Conservation (phyloP, 1,140 invertebrate species). For the Globodera rostochiensis region DNA sequence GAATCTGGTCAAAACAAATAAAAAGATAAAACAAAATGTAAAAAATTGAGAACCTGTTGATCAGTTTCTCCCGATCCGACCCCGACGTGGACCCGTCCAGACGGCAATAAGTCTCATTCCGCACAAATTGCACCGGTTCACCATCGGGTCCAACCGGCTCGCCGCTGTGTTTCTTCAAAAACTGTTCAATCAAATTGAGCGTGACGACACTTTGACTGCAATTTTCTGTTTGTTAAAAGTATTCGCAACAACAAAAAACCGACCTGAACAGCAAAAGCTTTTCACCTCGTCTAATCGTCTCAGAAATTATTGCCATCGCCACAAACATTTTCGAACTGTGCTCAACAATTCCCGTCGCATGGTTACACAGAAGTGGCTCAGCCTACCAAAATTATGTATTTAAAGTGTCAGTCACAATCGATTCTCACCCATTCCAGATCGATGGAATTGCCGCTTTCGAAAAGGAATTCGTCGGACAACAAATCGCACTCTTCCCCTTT, state of each 20-base stretch:
- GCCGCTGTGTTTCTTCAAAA: constrained; percentile 80
- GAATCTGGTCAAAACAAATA: constrained; percentile 71
- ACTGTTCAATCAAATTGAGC: constrained; percentile 93
- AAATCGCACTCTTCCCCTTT: constrained; percentile 1
- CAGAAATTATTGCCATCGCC: constrained; percentile 87
- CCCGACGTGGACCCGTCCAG: constrained; percentile 93
- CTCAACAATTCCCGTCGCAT: constrained; percentile 72
- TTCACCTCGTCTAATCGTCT: constrained; percentile 83
- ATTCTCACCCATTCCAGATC: constrained; percentile 34
- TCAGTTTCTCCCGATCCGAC: constrained; percentile 88
- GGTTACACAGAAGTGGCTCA: constrained; percentile 18
- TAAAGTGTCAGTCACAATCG: background rate
- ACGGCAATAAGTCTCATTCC: constrained; percentile 88
- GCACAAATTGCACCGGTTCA: constrained; percentile 75
- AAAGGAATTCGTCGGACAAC: constrained; percentile 15
- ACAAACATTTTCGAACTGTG: constrained; percentile 93
- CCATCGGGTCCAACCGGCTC: constrained; percentile 32
- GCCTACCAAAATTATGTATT: constrained; percentile 11
- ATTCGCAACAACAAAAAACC: background rate
- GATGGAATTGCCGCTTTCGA: constrained; percentile 26
- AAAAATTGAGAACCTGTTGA: constrained; percentile 73
- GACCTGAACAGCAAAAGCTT: constrained; percentile 84
- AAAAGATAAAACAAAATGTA: background rate
- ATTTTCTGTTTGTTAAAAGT: constrained; percentile 31
- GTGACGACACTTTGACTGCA: constrained; percentile 87